These are phyloP conservation scores for Acipenser transmontanus DNA, from an alignment of 2,797 vertebrate species.

Conservation along the genomic window DNA sequence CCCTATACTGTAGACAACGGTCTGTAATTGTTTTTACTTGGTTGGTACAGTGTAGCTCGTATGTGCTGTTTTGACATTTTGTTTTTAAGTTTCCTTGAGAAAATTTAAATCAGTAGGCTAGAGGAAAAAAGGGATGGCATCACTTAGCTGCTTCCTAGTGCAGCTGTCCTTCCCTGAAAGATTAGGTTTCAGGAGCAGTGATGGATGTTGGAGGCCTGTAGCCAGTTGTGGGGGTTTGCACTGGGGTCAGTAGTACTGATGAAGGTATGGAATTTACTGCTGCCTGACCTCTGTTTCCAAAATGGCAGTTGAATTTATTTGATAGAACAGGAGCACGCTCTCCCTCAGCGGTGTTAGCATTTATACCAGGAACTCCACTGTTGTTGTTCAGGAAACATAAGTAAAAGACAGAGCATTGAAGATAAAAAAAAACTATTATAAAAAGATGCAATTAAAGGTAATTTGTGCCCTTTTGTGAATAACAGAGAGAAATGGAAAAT, in stretches of 20 bases:
- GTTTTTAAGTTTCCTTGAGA: not conserved
- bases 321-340: not conserved
- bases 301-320: slow-evolving; percentile 24
- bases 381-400: no score
- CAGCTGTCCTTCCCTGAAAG: slow-evolving; percentile 80
- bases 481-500: no score
- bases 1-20: slow-evolving; percentile 43
- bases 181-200: slow-evolving; percentile 80
- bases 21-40: slow-evolving; percentile 28
- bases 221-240: slow-evolving; percentile 81
- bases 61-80: not conserved
- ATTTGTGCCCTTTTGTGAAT: no score
- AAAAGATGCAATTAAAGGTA: no score
- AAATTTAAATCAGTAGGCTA: not conserved
- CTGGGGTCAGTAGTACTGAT: slow-evolving; percentile 68
- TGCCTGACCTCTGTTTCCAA: slow-evolving; percentile 50
- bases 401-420: no score
- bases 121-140: slow-evolving; percentile 38
- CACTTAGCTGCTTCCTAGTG: slow-evolving; percentile 46
- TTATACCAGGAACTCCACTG: not conserved
- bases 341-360: not conserved
- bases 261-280: slow-evolving; percentile 68
- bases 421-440: no score
- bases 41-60: not conserved
- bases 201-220: slow-evolving; percentile 80